Evolutionary conservation across 2,888 invertebrate species (phyloP).

Genomic region (Aethes cnicana): DNA sequence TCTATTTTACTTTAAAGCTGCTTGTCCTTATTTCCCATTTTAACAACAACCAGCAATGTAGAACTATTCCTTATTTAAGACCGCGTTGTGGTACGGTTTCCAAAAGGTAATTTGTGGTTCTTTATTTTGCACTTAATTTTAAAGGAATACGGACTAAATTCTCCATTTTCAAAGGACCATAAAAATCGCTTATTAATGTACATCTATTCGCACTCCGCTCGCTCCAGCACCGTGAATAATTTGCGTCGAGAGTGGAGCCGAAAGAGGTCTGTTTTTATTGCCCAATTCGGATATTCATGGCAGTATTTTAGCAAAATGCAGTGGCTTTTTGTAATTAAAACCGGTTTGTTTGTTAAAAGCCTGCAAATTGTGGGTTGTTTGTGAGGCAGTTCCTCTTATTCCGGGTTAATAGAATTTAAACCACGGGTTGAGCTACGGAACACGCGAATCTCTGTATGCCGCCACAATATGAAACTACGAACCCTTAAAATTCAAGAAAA

Average conservation of each 20-base stretch:
- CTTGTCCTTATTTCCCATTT: too few relatives aligned
- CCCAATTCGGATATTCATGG: constrained; percentile 9
- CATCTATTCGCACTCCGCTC: constrained; percentile 21
- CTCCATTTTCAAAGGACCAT: constrained; percentile 9
- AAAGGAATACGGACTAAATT: too few relatives aligned
- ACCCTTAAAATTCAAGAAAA: too few relatives aligned
- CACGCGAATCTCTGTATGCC: too few relatives aligned
- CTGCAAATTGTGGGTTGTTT: constrained; percentile 3
- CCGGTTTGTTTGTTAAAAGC: constrained; percentile 2
- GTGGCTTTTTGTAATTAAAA: constrained; percentile 16
- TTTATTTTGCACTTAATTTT: background rate
- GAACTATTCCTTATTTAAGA: too few relatives aligned
- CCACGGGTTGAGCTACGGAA: too few relatives aligned
- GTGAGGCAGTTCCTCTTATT: background rate
- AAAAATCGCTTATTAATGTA: constrained; percentile 22
- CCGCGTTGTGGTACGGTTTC: too few relatives aligned
- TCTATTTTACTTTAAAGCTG: too few relatives aligned
- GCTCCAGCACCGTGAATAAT: constrained; percentile 16
- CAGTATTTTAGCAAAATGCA: constrained; percentile 16
- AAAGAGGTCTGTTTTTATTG: constrained; percentile 22
- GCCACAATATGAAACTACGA: too few relatives aligned
- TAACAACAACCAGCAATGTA: too few relatives aligned
- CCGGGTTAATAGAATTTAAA: background rate
- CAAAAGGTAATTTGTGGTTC: background rate
- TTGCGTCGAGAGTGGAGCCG: constrained; percentile 5